phyloP scores from a whole-genome alignment of 2,888 invertebrate species.

The Chrysina gloriosa region DNA sequence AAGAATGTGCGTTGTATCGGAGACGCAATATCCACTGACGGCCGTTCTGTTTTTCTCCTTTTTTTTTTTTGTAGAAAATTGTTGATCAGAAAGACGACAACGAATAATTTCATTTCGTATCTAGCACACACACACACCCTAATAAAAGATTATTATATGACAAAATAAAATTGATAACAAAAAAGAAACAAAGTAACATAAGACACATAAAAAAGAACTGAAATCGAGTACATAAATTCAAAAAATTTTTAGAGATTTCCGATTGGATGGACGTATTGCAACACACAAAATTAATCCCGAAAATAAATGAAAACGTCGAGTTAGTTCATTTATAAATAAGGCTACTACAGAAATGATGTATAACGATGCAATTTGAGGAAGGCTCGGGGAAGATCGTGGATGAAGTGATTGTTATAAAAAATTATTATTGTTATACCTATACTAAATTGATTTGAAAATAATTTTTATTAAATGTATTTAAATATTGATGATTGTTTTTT shows the following conservation, averaged over 20 bases:
- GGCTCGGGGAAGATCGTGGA: constrained; percentile 48
- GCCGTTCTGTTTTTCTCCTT: background rate
- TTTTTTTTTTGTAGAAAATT: constrained; percentile 46
- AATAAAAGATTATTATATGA: constrained; percentile 5
- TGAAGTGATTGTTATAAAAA: constrained; percentile 53
- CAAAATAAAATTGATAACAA: background rate
- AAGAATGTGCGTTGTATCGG: background rate
- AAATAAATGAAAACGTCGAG: too few relatives aligned
- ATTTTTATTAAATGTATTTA: constrained; percentile 56
- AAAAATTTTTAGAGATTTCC: too few relatives aligned
- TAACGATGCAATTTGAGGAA: background rate
- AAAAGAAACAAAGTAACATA: constrained; percentile 14
- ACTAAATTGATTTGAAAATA: constrained; percentile 54
- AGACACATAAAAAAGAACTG: too few relatives aligned
- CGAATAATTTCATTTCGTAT: constrained; percentile 21
- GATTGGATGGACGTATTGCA: too few relatives aligned
- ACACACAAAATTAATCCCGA: too few relatives aligned
- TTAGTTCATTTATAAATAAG: too few relatives aligned
- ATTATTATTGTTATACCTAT: constrained; percentile 54
- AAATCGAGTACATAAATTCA: too few relatives aligned
- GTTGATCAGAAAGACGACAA: constrained; percentile 50
- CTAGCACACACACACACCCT: constrained; percentile 6
- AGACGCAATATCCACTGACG: constrained; percentile 3
- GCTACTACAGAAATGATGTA: background rate
- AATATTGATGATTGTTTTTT: constrained; percentile 7